These are phyloP conservation scores for Scatophagus argus DNA, from an alignment of 2,113 vertebrate species.

Conservation along the genomic window DNA sequence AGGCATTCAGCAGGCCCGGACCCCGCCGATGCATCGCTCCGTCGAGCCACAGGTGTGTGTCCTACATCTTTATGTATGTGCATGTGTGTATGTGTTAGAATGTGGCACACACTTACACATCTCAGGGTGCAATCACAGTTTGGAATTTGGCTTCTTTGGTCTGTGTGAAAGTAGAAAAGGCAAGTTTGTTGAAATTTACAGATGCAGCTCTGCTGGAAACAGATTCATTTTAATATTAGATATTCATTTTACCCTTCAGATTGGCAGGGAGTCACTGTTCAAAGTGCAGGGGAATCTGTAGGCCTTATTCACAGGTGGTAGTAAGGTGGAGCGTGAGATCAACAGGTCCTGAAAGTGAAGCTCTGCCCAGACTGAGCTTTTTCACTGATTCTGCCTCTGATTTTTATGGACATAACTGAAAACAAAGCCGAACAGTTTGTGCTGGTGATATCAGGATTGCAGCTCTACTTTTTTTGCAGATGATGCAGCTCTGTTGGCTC, in stretches of 20 bases:
- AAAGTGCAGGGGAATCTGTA: too few species aligned
- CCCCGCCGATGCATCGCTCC: constrained; percentile 94
- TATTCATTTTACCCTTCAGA: too few species aligned
- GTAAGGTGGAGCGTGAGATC: not conserved
- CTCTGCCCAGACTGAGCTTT: too few species aligned
- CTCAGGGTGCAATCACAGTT: constrained; percentile 13
- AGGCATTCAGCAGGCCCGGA: constrained; percentile 93
- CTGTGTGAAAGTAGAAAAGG: not conserved
- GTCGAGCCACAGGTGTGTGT: constrained; percentile 92
- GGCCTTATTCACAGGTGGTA: not conserved
- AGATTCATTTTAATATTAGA: too few species aligned
- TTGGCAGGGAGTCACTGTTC: too few species aligned
- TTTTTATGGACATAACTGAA: too few species aligned
- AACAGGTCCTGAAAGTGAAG: too few species aligned
- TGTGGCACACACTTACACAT: not conserved
- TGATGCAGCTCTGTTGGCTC: not conserved
- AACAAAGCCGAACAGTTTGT: not conserved
- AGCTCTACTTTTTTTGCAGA: constrained; percentile 1
- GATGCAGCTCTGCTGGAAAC: too few species aligned
- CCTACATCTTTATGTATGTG: not conserved
- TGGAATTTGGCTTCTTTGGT: not conserved
- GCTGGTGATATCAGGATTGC: not conserved
- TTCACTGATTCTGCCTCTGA: too few species aligned
- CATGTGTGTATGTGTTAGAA: not conserved
- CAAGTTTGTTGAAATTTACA: too few species aligned